Evolutionary conservation across 2,113 vertebrate species (phyloP).

Genomic region (Talpa occidentalis): DNA sequence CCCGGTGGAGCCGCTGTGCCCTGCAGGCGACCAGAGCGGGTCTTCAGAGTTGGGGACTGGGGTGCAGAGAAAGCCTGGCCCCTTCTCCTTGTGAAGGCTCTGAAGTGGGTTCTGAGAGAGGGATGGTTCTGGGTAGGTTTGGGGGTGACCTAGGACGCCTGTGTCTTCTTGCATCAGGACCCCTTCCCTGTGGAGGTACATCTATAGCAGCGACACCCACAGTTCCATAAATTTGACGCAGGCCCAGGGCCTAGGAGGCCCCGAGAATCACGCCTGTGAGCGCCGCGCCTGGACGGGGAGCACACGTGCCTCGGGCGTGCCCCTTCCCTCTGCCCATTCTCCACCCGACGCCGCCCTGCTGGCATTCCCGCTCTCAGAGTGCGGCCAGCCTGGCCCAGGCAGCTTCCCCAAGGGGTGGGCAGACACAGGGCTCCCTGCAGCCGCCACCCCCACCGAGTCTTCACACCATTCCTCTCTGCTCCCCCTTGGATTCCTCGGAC

Average conservation of each 20-base stretch:
- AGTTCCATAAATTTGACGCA: background rate
- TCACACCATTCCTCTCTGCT: background rate
- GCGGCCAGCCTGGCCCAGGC: background rate
- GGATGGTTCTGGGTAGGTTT: background rate
- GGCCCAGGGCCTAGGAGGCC: background rate
- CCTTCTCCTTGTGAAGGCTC: background rate
- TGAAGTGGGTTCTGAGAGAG: background rate
- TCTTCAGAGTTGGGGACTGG: background rate
- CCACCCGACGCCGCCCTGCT: too few relatives aligned
- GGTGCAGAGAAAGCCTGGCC: background rate
- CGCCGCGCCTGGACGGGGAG: too few relatives aligned
- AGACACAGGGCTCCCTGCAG: background rate
- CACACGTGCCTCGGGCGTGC: too few relatives aligned
- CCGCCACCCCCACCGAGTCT: rapidly evolving
- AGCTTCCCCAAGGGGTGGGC: background rate
- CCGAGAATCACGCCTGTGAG: background rate
- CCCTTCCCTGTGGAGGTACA: rapidly evolving
- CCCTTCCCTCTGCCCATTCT: too few relatives aligned
- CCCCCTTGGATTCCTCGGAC: rapidly evolving
- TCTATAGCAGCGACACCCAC: rapidly evolving
- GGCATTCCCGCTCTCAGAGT: too few relatives aligned
- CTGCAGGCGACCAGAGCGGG: background rate
- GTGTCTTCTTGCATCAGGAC: too few relatives aligned
- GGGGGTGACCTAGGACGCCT: background rate
- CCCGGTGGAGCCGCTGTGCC: background rate